phyloP scores from a whole-genome alignment of 2,888 invertebrate species.

The Drosophila fungiperda region DNA sequence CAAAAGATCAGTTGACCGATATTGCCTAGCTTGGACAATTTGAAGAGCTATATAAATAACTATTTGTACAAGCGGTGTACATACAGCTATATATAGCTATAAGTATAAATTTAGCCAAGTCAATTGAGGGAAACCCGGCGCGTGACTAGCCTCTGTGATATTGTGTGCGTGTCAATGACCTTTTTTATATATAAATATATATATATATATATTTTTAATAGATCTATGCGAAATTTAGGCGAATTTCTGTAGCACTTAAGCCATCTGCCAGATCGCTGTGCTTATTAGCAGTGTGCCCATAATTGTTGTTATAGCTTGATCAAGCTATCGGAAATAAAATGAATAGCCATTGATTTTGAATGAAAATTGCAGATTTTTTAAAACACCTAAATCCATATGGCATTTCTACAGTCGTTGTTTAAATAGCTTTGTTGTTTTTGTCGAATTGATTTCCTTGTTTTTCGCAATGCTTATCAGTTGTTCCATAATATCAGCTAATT shows the following conservation, averaged over 20 bases:
- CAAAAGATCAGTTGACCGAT: slow-evolving; percentile 25
- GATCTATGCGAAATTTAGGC: slow-evolving; percentile 38
- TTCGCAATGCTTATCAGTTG: slow-evolving; percentile 41
- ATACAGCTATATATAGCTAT: slow-evolving; percentile 2
- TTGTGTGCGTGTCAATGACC: slow-evolving; percentile 65
- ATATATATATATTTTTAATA: slow-evolving; percentile 5
- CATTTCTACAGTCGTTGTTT: neutral
- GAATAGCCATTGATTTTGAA: neutral
- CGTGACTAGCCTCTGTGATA: slow-evolving; percentile 65
- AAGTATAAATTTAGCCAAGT: slow-evolving; percentile 26
- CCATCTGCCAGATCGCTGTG: neutral
- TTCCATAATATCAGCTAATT: slow-evolving; percentile 40
- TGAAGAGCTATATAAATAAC: slow-evolving; percentile 31
- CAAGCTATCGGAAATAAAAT: no score
- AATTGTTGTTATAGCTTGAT: neutral
- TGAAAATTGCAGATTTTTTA: neutral
- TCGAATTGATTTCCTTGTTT: slow-evolving; percentile 3
- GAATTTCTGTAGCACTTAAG: slow-evolving; percentile 13
- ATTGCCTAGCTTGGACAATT: slow-evolving; percentile 37
- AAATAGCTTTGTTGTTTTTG: neutral
- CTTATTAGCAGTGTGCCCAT: neutral
- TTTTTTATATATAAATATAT: slow-evolving; percentile 17
- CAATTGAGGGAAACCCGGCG: slow-evolving; percentile 58
- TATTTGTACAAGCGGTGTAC: neutral
- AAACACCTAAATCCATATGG: neutral